Evolutionary conservation across 2,113 vertebrate genomes (phyloP), one percentile per base, ranked within the genome.

Genomic region (Mustela lutreola): DNA sequence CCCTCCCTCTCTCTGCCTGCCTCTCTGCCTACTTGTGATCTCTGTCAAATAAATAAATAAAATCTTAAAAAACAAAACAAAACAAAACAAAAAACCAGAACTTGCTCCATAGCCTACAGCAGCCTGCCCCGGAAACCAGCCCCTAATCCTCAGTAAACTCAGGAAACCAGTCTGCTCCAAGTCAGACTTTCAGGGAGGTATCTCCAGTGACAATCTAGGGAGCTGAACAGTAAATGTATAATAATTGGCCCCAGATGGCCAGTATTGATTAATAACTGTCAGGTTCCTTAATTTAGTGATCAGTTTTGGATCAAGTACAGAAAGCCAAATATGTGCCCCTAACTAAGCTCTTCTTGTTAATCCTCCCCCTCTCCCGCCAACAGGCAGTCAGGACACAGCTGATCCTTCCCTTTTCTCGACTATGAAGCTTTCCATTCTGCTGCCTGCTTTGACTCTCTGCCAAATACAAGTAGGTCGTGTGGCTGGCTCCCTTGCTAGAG

Each of bases 281-380:
- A 85, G 42, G 42, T 89, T 86, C 75, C 75, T 65, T 91, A 33
- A 81, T 73, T 88, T 82, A 50, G 56, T 15, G 33, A 12, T n/a
- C 24, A 53, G 65, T 8, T 42, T 24, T 81, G 50, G 63, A 91
- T 2, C 45, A 73, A 50, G 7, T 18, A 33, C 28, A 63, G n/a
- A 88, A 78, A 81, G 36, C 7, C 39, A 78, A 28, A 16, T 42
- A 42, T 0, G 16, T 1, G 10, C 3, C 3, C 16, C n/a, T 80
- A 4, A 16, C 14, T 15, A 79, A 53, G 33, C 16, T 1, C 26
- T 82, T 85, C 79, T 10, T 1, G 2, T 36, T 24, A 18, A 21
- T 12, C 82, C 19, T 28, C 12, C 36, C 11, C n/a, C 22, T 33
- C 56, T 45, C 24, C 0, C 11, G 22, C 42, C n/a, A 19, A 19